Base-by-base conservation (phyloP, 2,113 vertebrate species). In the Vulpes vulpes region DNA sequence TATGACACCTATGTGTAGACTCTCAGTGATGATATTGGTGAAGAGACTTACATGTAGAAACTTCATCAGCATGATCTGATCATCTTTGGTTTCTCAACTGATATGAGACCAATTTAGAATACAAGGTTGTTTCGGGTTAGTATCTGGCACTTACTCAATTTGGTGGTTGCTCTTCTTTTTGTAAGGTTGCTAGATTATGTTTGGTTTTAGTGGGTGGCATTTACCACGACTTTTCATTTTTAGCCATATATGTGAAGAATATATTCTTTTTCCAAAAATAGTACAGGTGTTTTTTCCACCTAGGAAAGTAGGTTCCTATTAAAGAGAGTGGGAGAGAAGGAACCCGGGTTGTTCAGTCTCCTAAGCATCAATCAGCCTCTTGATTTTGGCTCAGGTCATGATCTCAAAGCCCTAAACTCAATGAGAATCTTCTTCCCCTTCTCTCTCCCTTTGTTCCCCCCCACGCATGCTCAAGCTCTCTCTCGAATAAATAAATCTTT, bases 81-180 rank as follows among this genome's bases (percentile, higher is more conserved):
- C 27, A 55, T 53, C 57, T 90, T 84, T 84, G 71, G 1, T 60
- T 96, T 89, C 67, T 92, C 74, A 92, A 11, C n/a, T 81, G 69
- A 65, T 84, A 67, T 43, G 80, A 94, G 16, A 78, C 20, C 27
- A 65, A 30, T 4, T 35, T 89, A 67, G 57, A 90, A 85, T 82
- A 94, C 17, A 85, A 27, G 25, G 32, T 86, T 14, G 3, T 84
- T 60, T 91, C 35, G 10, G 2, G 11, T 91, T 92, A 57, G 4
- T 79, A 51, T 86, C 43, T 88, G 65, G 53, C 55, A 53, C 87
- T 96, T 76, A 60, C 49, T 88, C 94, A 59, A 71, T 79, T 92
- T 95, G 97, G 27, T 96, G 27, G n/a, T 90, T 91, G 11, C 5
- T 83, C n/a, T 92, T 30, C 22, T 88, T 91, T 97, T 93, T 92